Evolutionary conservation across 1,140 invertebrate species (phyloP), one percentile per base, ranked within the genome.

Genomic region (Halictus rubicundus): DNA sequence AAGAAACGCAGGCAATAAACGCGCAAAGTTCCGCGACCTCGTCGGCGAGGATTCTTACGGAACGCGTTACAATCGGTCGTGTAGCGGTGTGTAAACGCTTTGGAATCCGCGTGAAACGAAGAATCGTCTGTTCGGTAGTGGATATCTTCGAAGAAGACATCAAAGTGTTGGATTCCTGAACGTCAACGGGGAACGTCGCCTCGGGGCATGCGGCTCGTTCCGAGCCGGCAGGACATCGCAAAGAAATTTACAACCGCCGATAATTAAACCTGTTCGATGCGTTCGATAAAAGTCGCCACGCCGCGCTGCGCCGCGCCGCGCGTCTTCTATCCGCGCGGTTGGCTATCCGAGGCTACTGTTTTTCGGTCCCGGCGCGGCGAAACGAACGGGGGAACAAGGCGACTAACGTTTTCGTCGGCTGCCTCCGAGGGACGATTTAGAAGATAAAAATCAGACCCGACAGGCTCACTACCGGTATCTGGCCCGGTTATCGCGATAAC

Each of bases 351-450:
- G 59, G 75, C 75, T 71, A 71, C 75, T 19, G 75, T 71, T 71
- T 42, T 39, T 25, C 25, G 21, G 37, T 12, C 8, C n/a, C 23
- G 37, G 7, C 10, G 21, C n/a, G n/a, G n/a, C n/a, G n/a, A n/a
- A 32, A 32, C 32, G 32, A 32, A 32, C 32, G 2, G 32, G 10
- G 19, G 49, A 21, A 8, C 7, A 10, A 63, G 14, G 2, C 46
- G 5, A 16, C 49, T 46, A 52, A 61, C 23, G n/a, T 12, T 57
- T n/a, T 68, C 37, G 42, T 57, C 61, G 64, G 73, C 39, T 77
- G 82, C 78, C 82, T 77, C 16, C 37, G 25, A 81, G 82, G 78
- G 72, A 68, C 78, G 73, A 78, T 81, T 83, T 81, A 68, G 78
- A 65, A 81, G 77, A 69, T 74, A 80, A 69, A 63, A 63, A 75